phyloP scores from a whole-genome alignment of 2,888 invertebrate species.

The Euclidia mi region DNA sequence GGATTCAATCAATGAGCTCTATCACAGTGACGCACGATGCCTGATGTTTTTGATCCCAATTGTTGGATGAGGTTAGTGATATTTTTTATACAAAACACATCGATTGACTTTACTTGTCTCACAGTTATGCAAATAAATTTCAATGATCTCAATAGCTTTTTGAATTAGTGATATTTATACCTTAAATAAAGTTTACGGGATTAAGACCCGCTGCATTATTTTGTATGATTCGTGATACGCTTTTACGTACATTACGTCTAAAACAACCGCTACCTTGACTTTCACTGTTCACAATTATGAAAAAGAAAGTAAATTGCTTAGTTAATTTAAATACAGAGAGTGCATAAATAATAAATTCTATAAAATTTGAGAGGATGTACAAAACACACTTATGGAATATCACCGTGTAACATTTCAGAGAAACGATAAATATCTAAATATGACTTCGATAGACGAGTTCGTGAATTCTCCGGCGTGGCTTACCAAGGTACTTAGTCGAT shows the following conservation, averaged over 20 bases:
- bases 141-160: background rate
- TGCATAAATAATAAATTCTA: background rate
- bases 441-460: constrained; percentile 86
- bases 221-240: too few relatives aligned
- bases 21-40: constrained; percentile 60
- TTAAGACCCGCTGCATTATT: too few relatives aligned
- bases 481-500: constrained; percentile 78
- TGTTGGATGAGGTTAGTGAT: constrained; percentile 72
- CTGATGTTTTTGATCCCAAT: constrained; percentile 48
- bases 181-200: too few relatives aligned
- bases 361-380: background rate
- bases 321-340: background rate
- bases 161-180: too few relatives aligned
- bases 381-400: background rate
- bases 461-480: constrained; percentile 87
- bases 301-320: too few relatives aligned
- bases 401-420: constrained; percentile 50
- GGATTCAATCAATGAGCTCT: constrained; percentile 63
- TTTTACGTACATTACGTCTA: too few relatives aligned
- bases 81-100: constrained; percentile 54
- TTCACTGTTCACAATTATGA: too few relatives aligned
- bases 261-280: too few relatives aligned
- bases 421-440: constrained; percentile 54
- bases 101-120: background rate
- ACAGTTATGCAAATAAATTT: too few relatives aligned